Evolutionary conservation across 2,888 invertebrate genomes (phyloP), one percentile per base, ranked within the genome.

Genomic region (Alloplasta piceator): DNA sequence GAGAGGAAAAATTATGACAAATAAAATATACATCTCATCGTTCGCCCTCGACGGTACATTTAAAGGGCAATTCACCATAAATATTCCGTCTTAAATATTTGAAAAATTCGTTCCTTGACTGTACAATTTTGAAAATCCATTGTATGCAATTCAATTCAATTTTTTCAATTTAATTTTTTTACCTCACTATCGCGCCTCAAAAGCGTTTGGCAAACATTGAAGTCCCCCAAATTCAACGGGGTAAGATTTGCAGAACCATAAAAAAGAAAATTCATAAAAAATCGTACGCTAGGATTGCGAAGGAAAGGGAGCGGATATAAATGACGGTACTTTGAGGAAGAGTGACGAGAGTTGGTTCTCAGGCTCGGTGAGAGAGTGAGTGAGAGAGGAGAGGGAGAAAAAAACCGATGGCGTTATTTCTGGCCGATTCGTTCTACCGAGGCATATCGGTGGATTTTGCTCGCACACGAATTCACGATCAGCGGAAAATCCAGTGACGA

Each of bases 321-420:
- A 50, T 6, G 26, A 26, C 26, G 26, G 26, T 26, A 26, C 26
- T 26, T 26, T 26, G 26, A 26, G 26, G 26, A 26, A 26, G 26
- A 26, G 26, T 26, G 43, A 9, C 10, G 16, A 52, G 52, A 16
- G 52, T 14, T 16, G 52, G 16, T 7, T 6, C 6, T 6, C 1
- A 39, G 14, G 39, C 41, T 9, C 5, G n/a, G 1, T 12, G n/a
- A 12, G 41, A 41, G 82, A 38, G 55, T 43, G 79, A 80, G 82
- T 72, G 83, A 88, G 72, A 26, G 61, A 61, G 39, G 64, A 61
- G 56, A 48, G 56, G 41, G 68, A 73, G 46, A 68, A 77, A 77
- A 78, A 87, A 89, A 83, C 88, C 89, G 85, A 89, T 89, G 87
- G 83, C 84, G 86, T 88, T 88, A 87, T 87, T 89, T 88, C 85